These are phyloP conservation scores for Myrmecobius fasciatus DNA, from an alignment of 2,113 vertebrate species.

Conservation along the genomic window DNA sequence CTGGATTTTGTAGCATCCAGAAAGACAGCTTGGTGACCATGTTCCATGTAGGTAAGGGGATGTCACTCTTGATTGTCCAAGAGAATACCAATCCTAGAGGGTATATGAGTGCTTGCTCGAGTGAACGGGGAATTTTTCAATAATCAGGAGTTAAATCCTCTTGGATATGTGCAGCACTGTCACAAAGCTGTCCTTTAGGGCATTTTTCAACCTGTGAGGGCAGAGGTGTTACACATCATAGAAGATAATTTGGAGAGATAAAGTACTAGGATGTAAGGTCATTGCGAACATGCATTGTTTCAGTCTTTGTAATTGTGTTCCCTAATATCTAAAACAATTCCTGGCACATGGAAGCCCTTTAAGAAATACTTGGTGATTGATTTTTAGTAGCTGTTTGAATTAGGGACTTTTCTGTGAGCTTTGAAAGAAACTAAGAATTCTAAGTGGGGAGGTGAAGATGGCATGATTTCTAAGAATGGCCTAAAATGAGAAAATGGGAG, in stretches of 20 bases:
- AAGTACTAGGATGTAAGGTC: background rate
- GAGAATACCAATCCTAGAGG: background rate
- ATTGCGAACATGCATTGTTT: background rate
- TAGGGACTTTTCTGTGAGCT: background rate
- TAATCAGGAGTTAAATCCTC: background rate
- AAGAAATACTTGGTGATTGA: background rate
- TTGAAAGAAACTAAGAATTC: background rate
- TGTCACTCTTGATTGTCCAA: background rate
- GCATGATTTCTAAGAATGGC: background rate
- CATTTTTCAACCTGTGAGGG: background rate
- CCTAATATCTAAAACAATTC: background rate
- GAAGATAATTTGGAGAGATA: background rate
- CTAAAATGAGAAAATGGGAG: background rate
- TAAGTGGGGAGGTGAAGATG: background rate
- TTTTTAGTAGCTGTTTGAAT: background rate
- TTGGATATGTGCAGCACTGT: background rate
- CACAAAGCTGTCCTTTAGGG: background rate
- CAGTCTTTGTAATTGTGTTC: background rate
- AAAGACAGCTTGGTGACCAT: background rate
- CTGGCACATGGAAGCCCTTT: background rate
- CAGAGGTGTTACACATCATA: background rate
- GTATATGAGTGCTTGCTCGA: background rate
- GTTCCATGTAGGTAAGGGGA: background rate
- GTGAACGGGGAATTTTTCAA: background rate
- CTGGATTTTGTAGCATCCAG: background rate